Base-by-base conservation (phyloP, 2,797 vertebrate species). In the Gallirallus australis region DNA sequence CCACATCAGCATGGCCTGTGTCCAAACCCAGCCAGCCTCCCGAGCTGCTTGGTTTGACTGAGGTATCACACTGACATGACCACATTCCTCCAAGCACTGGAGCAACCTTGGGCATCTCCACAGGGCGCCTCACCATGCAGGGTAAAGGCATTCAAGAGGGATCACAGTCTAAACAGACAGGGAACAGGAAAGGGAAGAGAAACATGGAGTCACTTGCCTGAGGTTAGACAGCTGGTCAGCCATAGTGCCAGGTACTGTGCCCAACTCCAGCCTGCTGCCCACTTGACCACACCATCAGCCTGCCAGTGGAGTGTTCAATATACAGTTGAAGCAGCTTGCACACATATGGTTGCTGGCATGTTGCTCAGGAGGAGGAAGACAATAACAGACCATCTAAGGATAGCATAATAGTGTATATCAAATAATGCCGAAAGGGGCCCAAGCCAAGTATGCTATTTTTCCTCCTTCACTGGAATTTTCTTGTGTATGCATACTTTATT, bases 351-450 rank as follows among this genome's bases (percentile, higher is more conserved):
- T 90, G 40, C 85, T 94, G 86, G 78, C 70, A 75, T 2, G 2
- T 68, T 90, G 60, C 71, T 80, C 14, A 7, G 73, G 48, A 89
- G 85, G 60, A 75, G 20, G 63, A 88, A 64, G 57, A 94, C 82
- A 94, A 50, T 39, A 87, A 88, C 85, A 96, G 92, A 89, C 82
- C 47, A 94, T 92, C 85, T 90, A 76, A 96, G 91, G 81, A 90
- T 81, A 96, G 87, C 71, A 88, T 79, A 77, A 86, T 56, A 89
- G 63, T 79, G 40, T 69, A 64, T 39, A 70, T 83, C 69, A 91
- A 88, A 92, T 83, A 84, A 87, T 71, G 72, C 33, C 3, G 28
- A 89, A 64, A 48, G 60, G 15, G 60, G 56, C 53, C 24, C 45
- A 37, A 90, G 89, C 56, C 92, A 93, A 93, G 54, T 27, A 60